Conservation (phyloP, 2,113 vertebrate genomes). For the Oncorhynchus kisutch region DNA sequence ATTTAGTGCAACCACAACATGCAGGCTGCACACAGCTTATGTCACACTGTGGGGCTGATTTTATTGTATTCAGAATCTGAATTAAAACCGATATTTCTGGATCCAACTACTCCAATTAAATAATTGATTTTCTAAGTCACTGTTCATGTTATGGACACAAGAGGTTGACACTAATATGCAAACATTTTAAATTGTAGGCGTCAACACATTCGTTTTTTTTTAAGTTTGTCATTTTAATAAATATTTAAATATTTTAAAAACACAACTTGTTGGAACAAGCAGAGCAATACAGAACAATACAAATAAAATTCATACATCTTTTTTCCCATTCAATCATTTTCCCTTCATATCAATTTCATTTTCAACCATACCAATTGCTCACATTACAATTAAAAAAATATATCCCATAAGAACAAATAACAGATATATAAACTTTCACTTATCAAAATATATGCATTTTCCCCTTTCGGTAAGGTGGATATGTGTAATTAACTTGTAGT, state of each 20-base stretch:
- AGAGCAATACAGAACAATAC: not conserved
- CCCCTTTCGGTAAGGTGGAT: not conserved
- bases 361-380: not conserved
- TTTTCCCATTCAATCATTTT: not conserved
- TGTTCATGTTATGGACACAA: too few relatives aligned
- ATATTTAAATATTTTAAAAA: slow-evolving; percentile 54
- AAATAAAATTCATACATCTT: slow-evolving; percentile 22
- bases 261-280: slow-evolving; percentile 26
- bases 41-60: too few relatives aligned
- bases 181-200: too few relatives aligned
- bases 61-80: too few relatives aligned
- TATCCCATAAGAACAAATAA: not conserved
- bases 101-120: too few relatives aligned
- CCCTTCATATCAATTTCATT: slow-evolving; percentile 20
- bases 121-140: too few relatives aligned
- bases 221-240: slow-evolving; percentile 54
- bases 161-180: too few relatives aligned
- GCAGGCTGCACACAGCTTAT: too few relatives aligned
- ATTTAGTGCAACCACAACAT: too few relatives aligned
- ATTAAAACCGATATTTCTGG: too few relatives aligned
- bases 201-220: not conserved
- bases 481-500: not conserved
- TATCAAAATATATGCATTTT: slow-evolving; percentile 25
- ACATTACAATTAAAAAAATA: not conserved
- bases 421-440: slow-evolving; percentile 3